These are phyloP conservation scores for Pyrrhia umbra DNA, from an alignment of 2,888 invertebrate species.

Conservation along the genomic window DNA sequence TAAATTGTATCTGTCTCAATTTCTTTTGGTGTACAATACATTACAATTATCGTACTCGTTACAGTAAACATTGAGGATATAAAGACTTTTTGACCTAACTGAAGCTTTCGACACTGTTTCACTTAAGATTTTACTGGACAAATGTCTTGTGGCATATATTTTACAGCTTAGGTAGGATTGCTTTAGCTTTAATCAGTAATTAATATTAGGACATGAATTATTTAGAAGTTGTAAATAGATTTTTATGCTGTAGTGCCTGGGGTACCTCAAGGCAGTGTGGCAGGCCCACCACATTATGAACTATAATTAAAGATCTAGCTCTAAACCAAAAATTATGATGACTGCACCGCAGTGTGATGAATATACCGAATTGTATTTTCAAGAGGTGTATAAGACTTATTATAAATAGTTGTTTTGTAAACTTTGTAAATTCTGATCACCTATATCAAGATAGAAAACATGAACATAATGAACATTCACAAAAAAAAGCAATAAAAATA, in stretches of 20 bases:
- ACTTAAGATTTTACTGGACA: neutral
- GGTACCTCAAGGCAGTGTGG: slow-evolving; percentile 9
- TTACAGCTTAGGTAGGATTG: neutral
- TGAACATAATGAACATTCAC: too few relatives aligned
- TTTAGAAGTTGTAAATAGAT: neutral
- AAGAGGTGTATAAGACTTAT: too few relatives aligned
- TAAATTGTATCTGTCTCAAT: too few relatives aligned
- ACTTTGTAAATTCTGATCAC: too few relatives aligned
- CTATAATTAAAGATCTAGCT: neutral
- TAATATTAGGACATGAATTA: neutral
- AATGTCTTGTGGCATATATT: neutral
- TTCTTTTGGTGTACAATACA: too few relatives aligned
- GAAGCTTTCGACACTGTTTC: slow-evolving; percentile 3
- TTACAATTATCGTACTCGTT: neutral
- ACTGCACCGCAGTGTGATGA: neutral
- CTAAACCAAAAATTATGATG: neutral
- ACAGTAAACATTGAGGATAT: neutral
- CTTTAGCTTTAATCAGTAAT: neutral
- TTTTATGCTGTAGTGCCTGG: neutral
- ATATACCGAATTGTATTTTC: too few relatives aligned
- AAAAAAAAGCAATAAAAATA: too few relatives aligned
- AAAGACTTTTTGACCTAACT: neutral
- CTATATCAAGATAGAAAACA: too few relatives aligned
- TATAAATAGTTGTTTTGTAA: too few relatives aligned
- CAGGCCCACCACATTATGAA: neutral